Conservation (phyloP, 2,888 invertebrate genomes). For the Bedellia somnulentella region DNA sequence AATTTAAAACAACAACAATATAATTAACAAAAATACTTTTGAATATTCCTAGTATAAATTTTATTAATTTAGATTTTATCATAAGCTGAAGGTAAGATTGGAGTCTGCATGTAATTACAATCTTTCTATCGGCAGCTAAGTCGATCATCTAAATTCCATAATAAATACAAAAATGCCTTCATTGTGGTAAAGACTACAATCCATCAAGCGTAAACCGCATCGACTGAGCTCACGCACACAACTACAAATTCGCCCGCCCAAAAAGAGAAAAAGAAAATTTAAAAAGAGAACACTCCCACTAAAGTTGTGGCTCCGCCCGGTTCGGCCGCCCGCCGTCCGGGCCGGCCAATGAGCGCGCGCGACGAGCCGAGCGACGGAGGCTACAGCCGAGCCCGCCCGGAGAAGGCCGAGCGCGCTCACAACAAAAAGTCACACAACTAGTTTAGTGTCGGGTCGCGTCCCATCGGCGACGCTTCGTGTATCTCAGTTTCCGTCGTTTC, state of each 20-base stretch:
- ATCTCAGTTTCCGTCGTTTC: slow-evolving; percentile 24
- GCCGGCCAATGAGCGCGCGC: slow-evolving; percentile 10
- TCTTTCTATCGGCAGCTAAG: too few species aligned
- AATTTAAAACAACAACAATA: too few species aligned
- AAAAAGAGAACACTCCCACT: slow-evolving; percentile 56
- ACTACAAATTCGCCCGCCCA: slow-evolving; percentile 40
- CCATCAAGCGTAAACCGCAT: slow-evolving; percentile 44
- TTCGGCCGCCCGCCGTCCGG: slow-evolving; percentile 24
- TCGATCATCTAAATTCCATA: slow-evolving; percentile 4
- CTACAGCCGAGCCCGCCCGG: slow-evolving; percentile 30
- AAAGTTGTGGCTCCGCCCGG: slow-evolving; percentile 27
- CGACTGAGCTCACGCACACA: slow-evolving; percentile 46
- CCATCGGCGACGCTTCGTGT: slow-evolving; percentile 56
- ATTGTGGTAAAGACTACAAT: slow-evolving; percentile 27
- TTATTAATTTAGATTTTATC: too few species aligned
- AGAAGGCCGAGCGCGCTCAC: slow-evolving; percentile 40
- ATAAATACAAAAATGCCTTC: slow-evolving; percentile 22
- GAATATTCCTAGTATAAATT: too few species aligned
- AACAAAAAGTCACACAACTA: slow-evolving; percentile 57
- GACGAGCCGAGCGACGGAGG: slow-evolving; percentile 20
- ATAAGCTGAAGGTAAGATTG: too few species aligned
- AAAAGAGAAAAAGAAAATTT: slow-evolving; percentile 58
- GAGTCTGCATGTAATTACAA: too few species aligned
- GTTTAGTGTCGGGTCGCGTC: slow-evolving; percentile 62
- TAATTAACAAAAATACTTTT: too few species aligned